Evolutionary conservation across 2,888 invertebrate genomes (phyloP).

Genomic region (Watsonalla binaria): DNA sequence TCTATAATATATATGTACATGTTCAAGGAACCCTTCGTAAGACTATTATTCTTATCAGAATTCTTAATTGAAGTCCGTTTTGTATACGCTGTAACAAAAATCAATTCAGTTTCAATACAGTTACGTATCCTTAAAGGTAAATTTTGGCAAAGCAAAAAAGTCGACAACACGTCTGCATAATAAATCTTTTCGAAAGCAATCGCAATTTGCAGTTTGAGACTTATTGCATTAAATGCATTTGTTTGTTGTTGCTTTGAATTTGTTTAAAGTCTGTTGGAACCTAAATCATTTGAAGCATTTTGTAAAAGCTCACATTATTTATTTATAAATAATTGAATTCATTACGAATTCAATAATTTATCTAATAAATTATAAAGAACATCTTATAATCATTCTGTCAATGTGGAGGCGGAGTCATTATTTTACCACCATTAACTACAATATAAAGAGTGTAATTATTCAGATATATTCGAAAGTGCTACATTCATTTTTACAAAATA

Average conservation of each 20-base stretch:
- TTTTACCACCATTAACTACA: neutral
- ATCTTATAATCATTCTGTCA: neutral
- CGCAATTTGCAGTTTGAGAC: constrained; percentile 41
- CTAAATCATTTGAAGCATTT: no score
- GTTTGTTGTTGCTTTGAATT: neutral
- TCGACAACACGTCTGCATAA: constrained; percentile 43
- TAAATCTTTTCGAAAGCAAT: constrained; percentile 66
- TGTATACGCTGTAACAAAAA: no score
- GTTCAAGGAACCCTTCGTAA: no score
- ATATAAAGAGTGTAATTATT: neutral
- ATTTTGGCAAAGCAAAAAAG: constrained; percentile 50
- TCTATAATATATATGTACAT: no score
- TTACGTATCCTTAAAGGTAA: constrained; percentile 28
- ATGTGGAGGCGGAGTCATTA: neutral
- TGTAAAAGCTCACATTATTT: no score
- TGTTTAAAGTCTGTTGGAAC: no score
- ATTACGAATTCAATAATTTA: neutral
- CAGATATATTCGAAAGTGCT: neutral
- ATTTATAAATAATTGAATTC: no score
- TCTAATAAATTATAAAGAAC: neutral
- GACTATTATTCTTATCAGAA: no score
- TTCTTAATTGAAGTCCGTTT: no score
- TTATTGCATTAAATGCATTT: constrained; percentile 24
- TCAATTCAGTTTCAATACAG: constrained; percentile 12
- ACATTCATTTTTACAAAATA: constrained; percentile 4